These are phyloP conservation scores for Pomacea canaliculata DNA, from an alignment of 2,888 invertebrate genomes.

Conservation along the genomic window DNA sequence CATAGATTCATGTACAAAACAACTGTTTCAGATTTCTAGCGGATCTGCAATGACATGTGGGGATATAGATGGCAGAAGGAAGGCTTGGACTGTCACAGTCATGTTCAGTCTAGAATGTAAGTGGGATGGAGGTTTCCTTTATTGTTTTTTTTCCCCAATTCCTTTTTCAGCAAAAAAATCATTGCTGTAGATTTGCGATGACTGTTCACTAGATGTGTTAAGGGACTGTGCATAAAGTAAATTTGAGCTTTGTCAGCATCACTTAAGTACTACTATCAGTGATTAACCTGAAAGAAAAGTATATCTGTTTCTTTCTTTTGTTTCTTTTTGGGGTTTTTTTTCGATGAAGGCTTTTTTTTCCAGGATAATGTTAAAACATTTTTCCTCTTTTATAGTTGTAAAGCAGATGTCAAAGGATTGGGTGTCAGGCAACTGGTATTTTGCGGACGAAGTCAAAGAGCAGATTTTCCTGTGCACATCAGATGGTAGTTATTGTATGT, in stretches of 20 bases:
- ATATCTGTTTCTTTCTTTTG: too few relatives aligned
- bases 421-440: slow-evolving; percentile 89
- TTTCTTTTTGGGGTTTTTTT: too few relatives aligned
- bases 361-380: too few relatives aligned
- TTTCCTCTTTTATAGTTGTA: slow-evolving; percentile 73
- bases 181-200: too few relatives aligned
- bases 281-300: too few relatives aligned
- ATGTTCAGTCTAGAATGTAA: slow-evolving; percentile 25
- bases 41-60: slow-evolving; percentile 14
- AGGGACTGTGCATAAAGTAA: too few relatives aligned
- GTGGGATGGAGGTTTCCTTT: background rate
- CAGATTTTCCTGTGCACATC: slow-evolving; percentile 81
- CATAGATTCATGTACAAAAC: background rate
- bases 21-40: slow-evolving; percentile 33
- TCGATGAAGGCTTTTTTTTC: too few relatives aligned
- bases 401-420: slow-evolving; percentile 85
- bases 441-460: slow-evolving; percentile 79
- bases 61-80: background rate
- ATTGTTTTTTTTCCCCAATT: background rate
- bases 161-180: background rate
- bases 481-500: slow-evolving; percentile 77
- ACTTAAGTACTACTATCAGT: too few relatives aligned
- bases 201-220: too few relatives aligned
- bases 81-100: slow-evolving; percentile 13
- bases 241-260: too few relatives aligned